Percentiles rank a stretch among this genome's conserved stretches.
Evolutionary conservation across 2,113 vertebrate species (phyloP).

Genomic region (Microtus oregoni): DNA sequence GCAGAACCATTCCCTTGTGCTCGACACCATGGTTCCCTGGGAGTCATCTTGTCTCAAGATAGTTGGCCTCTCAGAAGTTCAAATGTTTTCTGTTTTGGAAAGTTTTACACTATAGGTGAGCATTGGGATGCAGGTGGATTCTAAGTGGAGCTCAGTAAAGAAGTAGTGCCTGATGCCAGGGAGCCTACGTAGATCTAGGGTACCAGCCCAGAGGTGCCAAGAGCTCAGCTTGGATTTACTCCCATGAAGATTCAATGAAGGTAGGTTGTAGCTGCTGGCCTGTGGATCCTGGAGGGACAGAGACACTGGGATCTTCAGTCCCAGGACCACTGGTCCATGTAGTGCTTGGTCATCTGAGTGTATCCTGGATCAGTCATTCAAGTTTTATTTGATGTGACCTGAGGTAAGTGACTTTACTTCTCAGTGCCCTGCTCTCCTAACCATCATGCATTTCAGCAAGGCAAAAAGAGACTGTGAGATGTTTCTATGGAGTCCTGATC

Average conservation of each 20-base stretch:
- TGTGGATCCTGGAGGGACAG: not conserved
- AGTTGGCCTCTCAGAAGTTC: constrained; percentile 11
- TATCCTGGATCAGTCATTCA: not conserved
- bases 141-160: not conserved
- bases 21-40: not conserved
- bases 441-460: not conserved
- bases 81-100: constrained; percentile 36
- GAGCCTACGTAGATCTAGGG: not conserved
- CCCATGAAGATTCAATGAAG: not conserved
- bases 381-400: not conserved
- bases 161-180: rapidly evolving
- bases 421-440: not conserved
- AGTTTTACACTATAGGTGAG: not conserved
- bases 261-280: not conserved
- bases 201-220: not conserved
- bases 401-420: not conserved
- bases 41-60: not conserved
- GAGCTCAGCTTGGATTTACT: not conserved
- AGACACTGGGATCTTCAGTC: not conserved
- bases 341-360: not conserved
- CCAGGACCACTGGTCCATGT: too few species aligned
- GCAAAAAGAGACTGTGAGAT: not conserved
- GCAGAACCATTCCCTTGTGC: not conserved
- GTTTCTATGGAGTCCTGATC: not conserved
- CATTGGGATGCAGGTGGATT: not conserved